These are phyloP conservation scores for Incurvaria masculella DNA, from an alignment of 2,888 invertebrate genomes.

Conservation along the genomic window DNA sequence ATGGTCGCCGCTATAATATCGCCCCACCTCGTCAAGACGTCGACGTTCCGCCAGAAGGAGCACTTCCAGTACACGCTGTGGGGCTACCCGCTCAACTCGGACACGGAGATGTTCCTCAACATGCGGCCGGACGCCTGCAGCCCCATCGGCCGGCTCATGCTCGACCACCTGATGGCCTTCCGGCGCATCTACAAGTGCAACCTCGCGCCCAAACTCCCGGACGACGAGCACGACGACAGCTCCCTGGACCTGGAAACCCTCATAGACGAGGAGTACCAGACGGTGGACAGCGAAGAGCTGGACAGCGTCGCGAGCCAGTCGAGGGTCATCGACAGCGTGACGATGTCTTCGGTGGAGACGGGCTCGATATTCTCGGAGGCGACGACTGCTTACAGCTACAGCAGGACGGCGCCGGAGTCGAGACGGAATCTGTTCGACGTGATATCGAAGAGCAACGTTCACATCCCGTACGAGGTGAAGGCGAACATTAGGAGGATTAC, in stretches of 20 bases:
- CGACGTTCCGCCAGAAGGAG: conserved; percentile 48
- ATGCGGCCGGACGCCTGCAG: conserved; percentile 58
- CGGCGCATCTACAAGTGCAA: conserved; percentile 47
- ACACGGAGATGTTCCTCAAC: conserved; percentile 57
- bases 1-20: conserved; percentile 56
- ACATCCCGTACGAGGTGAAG: conserved; percentile 39
- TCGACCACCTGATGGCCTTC: conserved; percentile 52
- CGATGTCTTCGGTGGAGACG: conserved; percentile 37
- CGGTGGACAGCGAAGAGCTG: conserved; percentile 41
- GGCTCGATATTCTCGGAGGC: conserved; percentile 46
- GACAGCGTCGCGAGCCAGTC: conserved; percentile 23
- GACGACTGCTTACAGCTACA: conserved; percentile 35
- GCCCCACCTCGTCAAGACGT: conserved; percentile 45
- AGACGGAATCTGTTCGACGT: conserved; percentile 47
- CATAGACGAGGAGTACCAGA: conserved; percentile 48
- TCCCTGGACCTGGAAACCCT: conserved; percentile 39
- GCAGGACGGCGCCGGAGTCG: conserved; percentile 35
- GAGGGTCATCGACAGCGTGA: conserved; percentile 24
- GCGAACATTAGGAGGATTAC: conserved; percentile 44
- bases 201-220: conserved; percentile 28
- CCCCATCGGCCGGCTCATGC: conserved; percentile 51
- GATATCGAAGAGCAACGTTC: conserved; percentile 38
- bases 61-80: conserved; percentile 54
- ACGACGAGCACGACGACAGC: conserved; percentile 35
- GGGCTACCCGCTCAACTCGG: conserved; percentile 55